phyloP scores from a whole-genome alignment of 37 sponge, comb jelly and placozoan species.

The Hexactinellida sp. region DNA sequence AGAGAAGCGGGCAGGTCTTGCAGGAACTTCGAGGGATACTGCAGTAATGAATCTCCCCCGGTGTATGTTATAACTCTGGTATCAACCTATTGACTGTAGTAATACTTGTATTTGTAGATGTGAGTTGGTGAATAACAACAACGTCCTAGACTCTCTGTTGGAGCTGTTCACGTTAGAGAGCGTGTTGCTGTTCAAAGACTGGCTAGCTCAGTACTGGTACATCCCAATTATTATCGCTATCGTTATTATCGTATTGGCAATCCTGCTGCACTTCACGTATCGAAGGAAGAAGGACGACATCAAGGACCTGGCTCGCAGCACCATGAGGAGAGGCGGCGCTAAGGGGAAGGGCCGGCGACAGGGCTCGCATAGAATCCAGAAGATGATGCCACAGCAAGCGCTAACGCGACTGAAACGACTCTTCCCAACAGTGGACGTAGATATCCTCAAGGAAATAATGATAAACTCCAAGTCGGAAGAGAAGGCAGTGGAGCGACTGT shows the following conservation, averaged over 20 bases:
- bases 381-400: background rate
- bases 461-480: background rate
- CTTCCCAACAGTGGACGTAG: conserved; percentile 13
- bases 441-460: conserved; percentile 19
- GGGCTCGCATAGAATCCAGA: background rate
- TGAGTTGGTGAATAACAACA: conserved; percentile 16
- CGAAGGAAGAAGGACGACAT: conserved; percentile 35
- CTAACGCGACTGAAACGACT: conserved; percentile 6
- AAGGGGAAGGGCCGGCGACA: background rate
- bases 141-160: background rate
- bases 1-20: conserved; percentile 53
- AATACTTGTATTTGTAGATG: background rate
- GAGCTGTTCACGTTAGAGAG: conserved; percentile 26
- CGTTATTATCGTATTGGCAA: conserved; percentile 33
- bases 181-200: conserved; percentile 30
- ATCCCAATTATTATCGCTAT: conserved; percentile 38
- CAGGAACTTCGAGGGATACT: conserved; percentile 67
- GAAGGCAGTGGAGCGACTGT: conserved; percentile 19
- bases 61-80: background rate
- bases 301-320: background rate
- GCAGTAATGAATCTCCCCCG: conserved; percentile 16
- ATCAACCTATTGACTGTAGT: no score
- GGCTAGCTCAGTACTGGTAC: conserved; percentile 68
- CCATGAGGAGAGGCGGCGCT: background rate
- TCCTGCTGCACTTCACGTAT: conserved; percentile 61